phyloP scores from a whole-genome alignment of 2,797 vertebrate species.

The Vipera latastei region DNA sequence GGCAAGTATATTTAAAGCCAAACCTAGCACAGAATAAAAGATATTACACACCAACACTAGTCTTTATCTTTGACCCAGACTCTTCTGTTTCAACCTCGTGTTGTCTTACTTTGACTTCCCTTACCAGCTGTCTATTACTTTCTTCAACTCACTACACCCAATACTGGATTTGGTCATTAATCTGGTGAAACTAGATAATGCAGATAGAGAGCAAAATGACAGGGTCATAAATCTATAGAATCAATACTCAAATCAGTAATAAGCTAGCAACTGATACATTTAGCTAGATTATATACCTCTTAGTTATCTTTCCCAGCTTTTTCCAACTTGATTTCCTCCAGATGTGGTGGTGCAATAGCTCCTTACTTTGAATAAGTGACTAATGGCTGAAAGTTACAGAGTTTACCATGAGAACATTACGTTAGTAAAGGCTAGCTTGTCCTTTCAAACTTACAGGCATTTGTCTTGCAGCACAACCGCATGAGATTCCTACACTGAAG shows the following conservation, averaged over 20 bases:
- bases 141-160: not conserved
- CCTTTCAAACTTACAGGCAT: not conserved
- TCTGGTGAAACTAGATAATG: not conserved
- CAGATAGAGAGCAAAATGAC: not conserved
- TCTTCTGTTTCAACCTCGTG: not conserved
- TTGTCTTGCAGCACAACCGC: not conserved
- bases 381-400: not conserved
- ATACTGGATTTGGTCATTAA: not conserved
- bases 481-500: not conserved
- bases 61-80: not conserved
- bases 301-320: not conserved
- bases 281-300: not conserved
- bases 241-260: not conserved
- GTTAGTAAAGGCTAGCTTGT: not conserved
- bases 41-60: not conserved
- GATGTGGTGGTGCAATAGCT: not conserved
- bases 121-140: not conserved
- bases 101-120: not conserved
- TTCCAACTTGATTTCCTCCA: not conserved
- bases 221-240: not conserved
- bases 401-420: not conserved
- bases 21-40: not conserved
- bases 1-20: not conserved
- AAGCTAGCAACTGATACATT: not conserved
- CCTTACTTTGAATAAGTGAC: not conserved